These are phyloP conservation scores for Epinephelus fuscoguttatus DNA, from an alignment of 2,113 vertebrate genomes.

Conservation along the genomic window DNA sequence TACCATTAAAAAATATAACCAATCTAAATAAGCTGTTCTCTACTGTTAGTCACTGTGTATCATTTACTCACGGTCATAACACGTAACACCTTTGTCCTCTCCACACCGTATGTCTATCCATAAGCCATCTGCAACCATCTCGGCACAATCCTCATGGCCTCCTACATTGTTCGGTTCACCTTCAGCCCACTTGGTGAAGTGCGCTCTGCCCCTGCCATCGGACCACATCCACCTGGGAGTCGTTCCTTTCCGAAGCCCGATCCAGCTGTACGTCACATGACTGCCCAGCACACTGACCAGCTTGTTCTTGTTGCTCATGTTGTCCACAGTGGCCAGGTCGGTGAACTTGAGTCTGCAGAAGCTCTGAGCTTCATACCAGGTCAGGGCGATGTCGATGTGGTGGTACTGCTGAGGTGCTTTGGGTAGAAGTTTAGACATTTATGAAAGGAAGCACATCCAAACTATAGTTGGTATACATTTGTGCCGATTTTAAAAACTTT, in stretches of 20 bases:
- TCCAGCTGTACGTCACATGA: neutral
- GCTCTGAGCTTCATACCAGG: conserved; percentile 43
- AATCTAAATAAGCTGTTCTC: too few species aligned
- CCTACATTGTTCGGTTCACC: neutral
- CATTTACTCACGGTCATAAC: conserved; percentile 44
- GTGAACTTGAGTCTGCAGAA: conserved; percentile 45
- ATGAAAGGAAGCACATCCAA: neutral
- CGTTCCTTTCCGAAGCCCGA: conserved; percentile 13
- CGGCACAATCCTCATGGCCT: neutral
- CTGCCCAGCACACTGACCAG: neutral
- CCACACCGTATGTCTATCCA: fast-evolving
- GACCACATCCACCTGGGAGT: conserved; percentile 28
- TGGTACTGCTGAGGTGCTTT: conserved; percentile 9
- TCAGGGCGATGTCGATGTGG: neutral
- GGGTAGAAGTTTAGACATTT: neutral
- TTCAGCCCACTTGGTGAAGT: fast-evolving
- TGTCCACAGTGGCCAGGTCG: conserved; percentile 37
- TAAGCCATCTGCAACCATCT: fast-evolving
- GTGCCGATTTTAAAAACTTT: too few species aligned
- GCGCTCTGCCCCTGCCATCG: neutral
- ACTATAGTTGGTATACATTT: too few species aligned
- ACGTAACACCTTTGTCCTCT: fast-evolving
- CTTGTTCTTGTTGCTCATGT: neutral
- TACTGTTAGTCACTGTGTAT: neutral
- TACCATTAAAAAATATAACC: too few species aligned